Evolutionary conservation across 2,113 vertebrate species (phyloP), one percentile per base, ranked within the genome.

Genomic region (Dromas ardeola): DNA sequence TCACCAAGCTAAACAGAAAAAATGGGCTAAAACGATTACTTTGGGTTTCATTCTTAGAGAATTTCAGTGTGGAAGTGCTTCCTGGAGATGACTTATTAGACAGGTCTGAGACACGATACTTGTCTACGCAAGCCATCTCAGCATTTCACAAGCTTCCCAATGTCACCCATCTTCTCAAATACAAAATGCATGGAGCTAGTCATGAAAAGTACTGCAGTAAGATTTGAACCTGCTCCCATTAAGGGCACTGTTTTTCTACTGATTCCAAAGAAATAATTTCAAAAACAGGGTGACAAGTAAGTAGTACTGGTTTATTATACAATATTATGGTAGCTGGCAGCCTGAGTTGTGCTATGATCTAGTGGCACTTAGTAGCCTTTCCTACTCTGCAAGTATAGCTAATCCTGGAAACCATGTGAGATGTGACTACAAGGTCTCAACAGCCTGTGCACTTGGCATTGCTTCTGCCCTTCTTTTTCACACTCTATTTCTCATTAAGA

Each of bases 391-490:
- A 62, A 88, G 43, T 62, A 61, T n/a, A 73, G 86, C 58, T 88
- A 94, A 89, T 89, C 56, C 47, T 56, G 52, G 50, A 43, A 86
- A 65, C n/a, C 77, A 76, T 6, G 10, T 86, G 63, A 91, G 73
- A 86, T 70, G 49, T 53, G 53, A 86, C 49, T 87, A 59, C 10
- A 42, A 69, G 61, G 69, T 55, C 29, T 73, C 62, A 93, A 96
- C 72, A 86, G 74, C n/a, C 88, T 93, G 76, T 67, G 45, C 55
- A 43, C 32, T 86, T 96, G 93, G 53, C 85, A 81, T 73, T 76
- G 49, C 49, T 94, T 91, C 70, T 53, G 70, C 47, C 29, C 53
- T 82, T 29, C 72, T 93, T 96, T 95, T 97, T 92, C 79, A 86
- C 85, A 80, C 18, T 66, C 43, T 85, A 17, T 92, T 93, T 93